These are phyloP conservation scores for Epinephelus cyanopodus DNA, from an alignment of 2,113 vertebrate genomes.

Conservation along the genomic window DNA sequence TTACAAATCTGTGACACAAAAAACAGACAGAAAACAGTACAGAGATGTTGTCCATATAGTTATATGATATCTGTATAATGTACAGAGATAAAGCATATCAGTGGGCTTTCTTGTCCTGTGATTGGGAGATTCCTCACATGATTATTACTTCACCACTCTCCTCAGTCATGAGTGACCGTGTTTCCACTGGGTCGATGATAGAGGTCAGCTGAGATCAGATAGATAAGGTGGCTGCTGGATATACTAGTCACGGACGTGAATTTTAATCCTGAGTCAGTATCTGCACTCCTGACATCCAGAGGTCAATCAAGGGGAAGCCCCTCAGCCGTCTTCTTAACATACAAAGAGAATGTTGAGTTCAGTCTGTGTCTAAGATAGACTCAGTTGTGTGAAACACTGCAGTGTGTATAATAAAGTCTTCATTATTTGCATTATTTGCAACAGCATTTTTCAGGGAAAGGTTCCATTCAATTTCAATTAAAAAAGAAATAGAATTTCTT, in stretches of 20 bases:
- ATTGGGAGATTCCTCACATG: background rate
- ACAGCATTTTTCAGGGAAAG: background rate
- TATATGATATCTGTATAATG: too few relatives aligned
- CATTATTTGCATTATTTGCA: background rate
- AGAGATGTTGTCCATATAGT: too few relatives aligned
- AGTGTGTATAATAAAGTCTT: background rate
- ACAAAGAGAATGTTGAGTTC: background rate
- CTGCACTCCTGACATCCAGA: background rate
- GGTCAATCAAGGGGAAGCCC: background rate
- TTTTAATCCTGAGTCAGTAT: conserved; percentile 25
- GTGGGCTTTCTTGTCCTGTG: background rate
- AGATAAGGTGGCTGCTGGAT: conserved; percentile 7
- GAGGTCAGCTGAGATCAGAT: conserved; percentile 25
- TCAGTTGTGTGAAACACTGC: background rate
- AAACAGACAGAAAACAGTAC: too few relatives aligned
- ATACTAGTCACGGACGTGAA: background rate
- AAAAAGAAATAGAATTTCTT: background rate
- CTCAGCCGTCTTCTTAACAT: background rate
- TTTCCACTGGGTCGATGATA: conserved; percentile 3
- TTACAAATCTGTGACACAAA: too few relatives aligned
- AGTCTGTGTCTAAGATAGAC: background rate
- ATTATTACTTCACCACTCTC: background rate
- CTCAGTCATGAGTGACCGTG: background rate
- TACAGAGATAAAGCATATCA: too few relatives aligned
- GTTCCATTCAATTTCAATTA: background rate